Conservation (phyloP, 64 coral and sea anemone species). For the Montipora sp. region DNA sequence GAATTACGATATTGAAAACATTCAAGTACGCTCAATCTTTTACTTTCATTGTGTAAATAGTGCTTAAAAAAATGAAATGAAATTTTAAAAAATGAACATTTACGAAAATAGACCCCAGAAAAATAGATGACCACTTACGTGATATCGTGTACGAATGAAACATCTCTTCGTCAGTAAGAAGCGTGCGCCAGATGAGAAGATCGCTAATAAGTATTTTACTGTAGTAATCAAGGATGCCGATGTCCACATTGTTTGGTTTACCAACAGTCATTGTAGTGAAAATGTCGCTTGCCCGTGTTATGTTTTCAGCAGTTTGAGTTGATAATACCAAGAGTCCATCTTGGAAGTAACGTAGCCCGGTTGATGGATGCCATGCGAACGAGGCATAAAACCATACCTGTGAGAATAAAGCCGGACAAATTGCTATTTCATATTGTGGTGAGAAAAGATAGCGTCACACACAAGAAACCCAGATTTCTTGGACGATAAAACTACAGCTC, state of each 20-base stretch:
- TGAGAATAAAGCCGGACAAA: neutral
- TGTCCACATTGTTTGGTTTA: slow-evolving; percentile 64
- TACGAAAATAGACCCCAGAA: neutral
- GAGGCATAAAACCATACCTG: slow-evolving; percentile 82
- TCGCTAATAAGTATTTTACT: slow-evolving; percentile 85
- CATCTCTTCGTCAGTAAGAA: slow-evolving; percentile 71
- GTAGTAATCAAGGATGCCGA: slow-evolving; percentile 73
- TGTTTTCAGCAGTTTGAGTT: neutral
- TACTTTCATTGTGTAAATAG: too few relatives aligned
- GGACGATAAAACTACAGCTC: too few relatives aligned
- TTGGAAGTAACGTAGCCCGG: slow-evolving; percentile 77
- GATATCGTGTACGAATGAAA: slow-evolving; percentile 88
- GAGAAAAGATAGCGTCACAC: neutral
- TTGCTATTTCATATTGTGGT: neutral
- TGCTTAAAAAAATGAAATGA: too few relatives aligned
- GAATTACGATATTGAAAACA: too few relatives aligned
- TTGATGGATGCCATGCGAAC: slow-evolving; percentile 61
- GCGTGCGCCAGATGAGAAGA: slow-evolving; percentile 78
- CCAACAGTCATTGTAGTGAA: slow-evolving; percentile 73
- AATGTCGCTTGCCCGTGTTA: slow-evolving; percentile 67
- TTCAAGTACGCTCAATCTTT: too few relatives aligned
- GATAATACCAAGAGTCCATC: slow-evolving; percentile 63
- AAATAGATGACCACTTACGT: slow-evolving; percentile 33
- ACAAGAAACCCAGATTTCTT: too few relatives aligned
- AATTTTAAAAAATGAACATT: too few relatives aligned